Base-by-base conservation (phyloP, 2,888 invertebrate species). In the Mimachlamys varia region DNA sequence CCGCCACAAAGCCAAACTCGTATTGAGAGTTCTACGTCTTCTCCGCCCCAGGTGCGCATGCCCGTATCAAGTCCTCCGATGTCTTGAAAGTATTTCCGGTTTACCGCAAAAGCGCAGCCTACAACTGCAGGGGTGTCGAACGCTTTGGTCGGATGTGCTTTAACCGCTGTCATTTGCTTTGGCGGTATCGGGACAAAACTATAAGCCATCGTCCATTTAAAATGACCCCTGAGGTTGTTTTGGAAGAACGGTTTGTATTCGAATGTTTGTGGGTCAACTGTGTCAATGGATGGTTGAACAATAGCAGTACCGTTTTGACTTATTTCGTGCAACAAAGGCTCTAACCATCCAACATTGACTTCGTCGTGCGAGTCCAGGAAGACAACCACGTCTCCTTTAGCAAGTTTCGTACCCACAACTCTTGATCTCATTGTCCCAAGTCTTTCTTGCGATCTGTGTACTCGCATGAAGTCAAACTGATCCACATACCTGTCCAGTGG, bases 1-100 rank as follows among this genome's bases (percentile, higher is more conserved):
- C 91, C 91, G 49, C 91, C 91, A 88, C 91, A 91, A 38, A 91
- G 55, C 91, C 91, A 91, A n/a, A 90, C 90, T 44, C 91, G 37
- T 10, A 91, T 89, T 3, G 91, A 90, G 22, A 91, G 88, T 87
- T 91, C 91, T 19, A 91, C 91, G 88, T 91, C 91, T 44, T 91
- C 91, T n/a, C 88, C 91, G 0, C 90, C 90, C 90, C 91, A 91
- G 0, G 91, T 91, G 55, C 76, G 76, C 76, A 76, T 76, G 27
- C 33, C 88, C 12, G 53, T 88, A 76, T 91, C 91, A 15, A 91
- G 89, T 5, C 91, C 91, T 37, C 76, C 76, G 15, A 76, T 76
- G 17, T 76, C 76, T 27, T 12, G 27, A 33, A 76, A 76, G 33
- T 76, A 76, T 33, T 76, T 27, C 76, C 76, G 76, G 76, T 76